Evolutionary conservation across 2,888 invertebrate species (phyloP).

Genomic region (Rugalucina vietnamica): DNA sequence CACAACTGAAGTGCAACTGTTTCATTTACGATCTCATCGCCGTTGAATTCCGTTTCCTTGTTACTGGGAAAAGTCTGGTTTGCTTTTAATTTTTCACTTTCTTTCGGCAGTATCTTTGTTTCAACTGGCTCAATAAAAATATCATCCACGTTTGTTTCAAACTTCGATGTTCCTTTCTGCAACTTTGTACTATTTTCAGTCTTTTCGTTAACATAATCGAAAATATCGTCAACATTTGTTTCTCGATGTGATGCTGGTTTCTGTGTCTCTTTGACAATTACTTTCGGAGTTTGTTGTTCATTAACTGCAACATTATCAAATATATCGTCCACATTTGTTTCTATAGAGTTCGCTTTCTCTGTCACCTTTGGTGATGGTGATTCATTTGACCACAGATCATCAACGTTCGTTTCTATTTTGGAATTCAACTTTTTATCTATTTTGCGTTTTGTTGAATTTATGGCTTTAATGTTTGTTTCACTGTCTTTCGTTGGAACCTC

Average conservation of each 20-base stretch:
- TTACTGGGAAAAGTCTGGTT: not conserved
- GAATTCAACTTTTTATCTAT: not conserved
- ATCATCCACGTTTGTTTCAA: slow-evolving; percentile 48
- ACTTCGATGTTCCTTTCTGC: not conserved
- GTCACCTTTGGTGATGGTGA: not conserved
- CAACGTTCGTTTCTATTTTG: slow-evolving; percentile 11
- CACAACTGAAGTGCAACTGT: not conserved
- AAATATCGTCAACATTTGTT: slow-evolving; percentile 40
- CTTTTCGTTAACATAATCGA: not conserved
- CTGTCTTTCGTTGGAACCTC: too few species aligned
- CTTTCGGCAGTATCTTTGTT: not conserved
- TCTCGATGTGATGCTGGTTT: slow-evolving; percentile 2
- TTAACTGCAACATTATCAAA: not conserved
- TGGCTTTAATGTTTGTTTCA: too few species aligned
- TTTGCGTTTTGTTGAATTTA: too few species aligned
- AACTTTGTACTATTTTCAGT: not conserved
- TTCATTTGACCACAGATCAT: not conserved
- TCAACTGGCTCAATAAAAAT: not conserved
- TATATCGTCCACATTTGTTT: not conserved
- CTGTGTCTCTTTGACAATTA: not conserved
- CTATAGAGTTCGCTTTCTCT: not conserved
- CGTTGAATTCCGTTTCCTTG: slow-evolving; percentile 45
- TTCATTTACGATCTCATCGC: slow-evolving; percentile 33
- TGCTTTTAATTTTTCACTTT: not conserved
- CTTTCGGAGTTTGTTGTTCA: too few species aligned